Evolutionary conservation across 2,797 vertebrate species (phyloP).

Genomic region (Cryptoprocta ferox): DNA sequence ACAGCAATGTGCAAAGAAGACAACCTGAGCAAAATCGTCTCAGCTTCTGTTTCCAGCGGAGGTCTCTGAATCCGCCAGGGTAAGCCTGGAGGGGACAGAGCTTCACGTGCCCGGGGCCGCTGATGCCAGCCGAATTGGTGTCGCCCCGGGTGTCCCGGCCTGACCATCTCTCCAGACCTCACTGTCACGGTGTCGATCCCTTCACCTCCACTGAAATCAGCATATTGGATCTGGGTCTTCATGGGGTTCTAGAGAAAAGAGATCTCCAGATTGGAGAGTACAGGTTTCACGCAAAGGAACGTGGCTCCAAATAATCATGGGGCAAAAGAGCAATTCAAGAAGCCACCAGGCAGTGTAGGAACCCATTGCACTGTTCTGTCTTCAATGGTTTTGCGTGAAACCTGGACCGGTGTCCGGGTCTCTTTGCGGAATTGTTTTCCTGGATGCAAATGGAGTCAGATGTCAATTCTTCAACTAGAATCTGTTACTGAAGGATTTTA

Average conservation of each 20-base stretch:
- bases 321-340: conserved; percentile 34
- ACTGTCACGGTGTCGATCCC: not conserved
- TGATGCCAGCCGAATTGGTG: not conserved
- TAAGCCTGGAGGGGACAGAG: not conserved
- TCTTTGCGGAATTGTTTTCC: conserved; percentile 72
- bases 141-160: conserved; percentile 37
- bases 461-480: conserved; percentile 73
- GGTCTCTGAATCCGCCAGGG: not conserved
- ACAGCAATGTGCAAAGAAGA: conserved; percentile 60
- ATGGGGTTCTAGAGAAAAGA: conserved; percentile 63
- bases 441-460: conserved; percentile 70
- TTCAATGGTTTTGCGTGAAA: conserved; percentile 54
- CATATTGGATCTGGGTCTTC: conserved; percentile 66
- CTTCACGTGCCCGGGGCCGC: not conserved
- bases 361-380: conserved; percentile 26
- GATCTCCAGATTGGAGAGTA: conserved; percentile 61
- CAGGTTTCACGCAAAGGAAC: conserved; percentile 56
- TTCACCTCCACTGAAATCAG: conserved; percentile 74
- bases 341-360: conserved; percentile 40
- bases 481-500: conserved; percentile 57
- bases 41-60: conserved; percentile 20
- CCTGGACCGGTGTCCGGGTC: conserved; percentile 77
- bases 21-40: not conserved
- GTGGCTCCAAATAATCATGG: conserved; percentile 53
- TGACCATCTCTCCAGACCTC: not conserved